Evolutionary conservation across 2,113 vertebrate genomes (phyloP), one percentile per base, ranked within the genome.

Genomic region (Aythya baeri): DNA sequence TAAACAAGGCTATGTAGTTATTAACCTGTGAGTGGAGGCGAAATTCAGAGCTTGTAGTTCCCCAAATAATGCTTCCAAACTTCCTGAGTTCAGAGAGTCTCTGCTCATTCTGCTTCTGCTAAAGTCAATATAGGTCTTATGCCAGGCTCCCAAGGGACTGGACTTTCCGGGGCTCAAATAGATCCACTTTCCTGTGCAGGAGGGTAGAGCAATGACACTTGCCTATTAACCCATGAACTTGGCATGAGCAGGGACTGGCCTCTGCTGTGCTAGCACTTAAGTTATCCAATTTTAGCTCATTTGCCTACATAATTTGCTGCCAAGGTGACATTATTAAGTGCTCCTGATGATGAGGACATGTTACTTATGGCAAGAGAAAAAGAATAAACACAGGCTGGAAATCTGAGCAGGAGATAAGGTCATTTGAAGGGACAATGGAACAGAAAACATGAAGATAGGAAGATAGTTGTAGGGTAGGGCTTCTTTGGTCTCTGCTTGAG

Each of bases 281-380:
- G 34, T 29, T 77, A 54, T 17, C 38, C 70, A 79, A 73, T 86
- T 93, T 86, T 34, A 41, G 79, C 73, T 88, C 73, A 55, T 95
- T 84, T 75, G 49, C 77, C 72, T 41, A 62, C 22, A 32, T 78
- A 65, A 92, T 93, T 86, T 72, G 31, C 77, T 96, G 86, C 34
- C 58, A 84, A 96, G 79, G 86, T 96, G 94, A 88, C 65, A 75
- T 92, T 94, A 46, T 31, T 0, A 1, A 91, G 73, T 52, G 44
- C 9, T 82, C 3, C 3, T 49, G 58, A 38, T 7, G 13, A 67
- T 36, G 21, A 80, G 55, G 83, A 38, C 0, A 0, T 13, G 46
- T 77, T 74, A 34, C 89, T 87, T 71, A 90, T 73, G 52, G 34
- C 43, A 72, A 84, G 23, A 32, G n/a, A 38, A 43, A 34, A 90